phyloP scores from a whole-genome alignment of 2,888 invertebrate species.

The Lissocephala sabroskyi region DNA sequence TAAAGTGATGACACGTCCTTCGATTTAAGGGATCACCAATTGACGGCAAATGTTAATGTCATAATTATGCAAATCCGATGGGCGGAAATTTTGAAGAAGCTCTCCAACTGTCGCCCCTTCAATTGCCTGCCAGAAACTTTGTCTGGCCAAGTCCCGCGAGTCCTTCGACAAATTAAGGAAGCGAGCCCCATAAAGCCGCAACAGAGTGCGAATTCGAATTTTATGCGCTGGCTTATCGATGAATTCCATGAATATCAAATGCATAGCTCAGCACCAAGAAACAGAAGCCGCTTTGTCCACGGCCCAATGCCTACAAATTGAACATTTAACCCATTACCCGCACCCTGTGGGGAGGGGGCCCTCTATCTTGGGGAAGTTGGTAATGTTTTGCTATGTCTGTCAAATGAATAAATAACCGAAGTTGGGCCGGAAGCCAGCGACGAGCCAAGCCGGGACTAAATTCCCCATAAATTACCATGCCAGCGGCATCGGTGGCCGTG shows the following conservation, averaged over 20 bases:
- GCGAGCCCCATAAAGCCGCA: not conserved
- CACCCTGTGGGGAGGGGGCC: too few species aligned
- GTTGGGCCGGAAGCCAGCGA: slow-evolving; percentile 22
- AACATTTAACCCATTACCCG: slow-evolving; percentile 60
- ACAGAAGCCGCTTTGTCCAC: slow-evolving; percentile 32
- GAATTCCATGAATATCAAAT: slow-evolving; percentile 60
- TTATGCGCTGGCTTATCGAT: slow-evolving; percentile 55
- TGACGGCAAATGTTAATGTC: too few species aligned
- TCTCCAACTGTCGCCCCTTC: too few species aligned
- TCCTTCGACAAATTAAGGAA: not conserved
- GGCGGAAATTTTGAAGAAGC: too few species aligned
- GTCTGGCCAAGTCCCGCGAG: not conserved
- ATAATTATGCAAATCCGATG: too few species aligned
- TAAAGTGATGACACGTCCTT: too few species aligned
- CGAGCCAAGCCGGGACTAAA: slow-evolving; percentile 39
- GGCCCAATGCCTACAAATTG: slow-evolving; percentile 37
- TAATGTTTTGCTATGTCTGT: too few species aligned
- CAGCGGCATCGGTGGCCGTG: slow-evolving; percentile 16
- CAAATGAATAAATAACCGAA: slow-evolving; percentile 42
- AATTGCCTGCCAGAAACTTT: slow-evolving; percentile 1
- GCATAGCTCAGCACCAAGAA: slow-evolving; percentile 21
- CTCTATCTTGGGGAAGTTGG: too few species aligned
- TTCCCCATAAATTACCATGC: slow-evolving; percentile 57
- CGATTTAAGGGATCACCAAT: too few species aligned
- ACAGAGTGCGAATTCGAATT: slow-evolving; percentile 31